Base-by-base conservation (phyloP, 2,888 invertebrate species). In the Scaptomyza reducta region DNA sequence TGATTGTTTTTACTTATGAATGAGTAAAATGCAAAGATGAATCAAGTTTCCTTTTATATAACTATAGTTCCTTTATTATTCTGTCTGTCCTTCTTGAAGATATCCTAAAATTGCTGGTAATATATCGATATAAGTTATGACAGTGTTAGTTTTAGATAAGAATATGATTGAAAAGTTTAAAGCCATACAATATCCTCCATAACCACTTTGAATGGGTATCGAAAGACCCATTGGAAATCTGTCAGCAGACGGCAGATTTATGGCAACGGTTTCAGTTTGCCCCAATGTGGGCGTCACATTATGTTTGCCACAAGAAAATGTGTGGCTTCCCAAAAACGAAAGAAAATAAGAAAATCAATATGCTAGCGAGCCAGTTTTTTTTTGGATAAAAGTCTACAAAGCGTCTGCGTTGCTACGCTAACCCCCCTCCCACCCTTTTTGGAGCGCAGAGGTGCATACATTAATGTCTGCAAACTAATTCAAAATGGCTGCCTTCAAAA, bases 401-500 rank as follows among this genome's bases (percentile, higher is more conserved):
- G 63, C 64, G 68, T 78, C 78, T 79, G 73, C 59, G 51, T 54
- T 45, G 42, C 63, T 53, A 11, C 7, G 18, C 35, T n/a, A 51
- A 25, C 31, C 16, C 7, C 18, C 41, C 46, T 18, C 45, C 14
- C 40, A 38, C 22, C 27, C 14, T 14, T 40, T 40, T 44, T 16
- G 13, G 35, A 14, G 38, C 38, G 47, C 38, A 11, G 58, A 31
- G 35, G 49, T 62, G 67, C 41, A 58, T 63, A 68, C 40, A 54
- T 60, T 66, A 67, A 69, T 45, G 47, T 57, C 54, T 47, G 72
- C 63, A 77, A 85, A 85, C 75, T n/a, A 68, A 84, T 87, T 84
- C 87, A 85, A 85, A 85, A 85, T 85, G 85, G 85, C 85, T 16
- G 85, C 65, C 78, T 49, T 81, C 74, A 70, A 69, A 66, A 51